A percentile compares a stretch with the other conserved stretches of the same genome.
Conservation (phyloP, 1,140 invertebrate species). For the Drosophila arawakana region DNA sequence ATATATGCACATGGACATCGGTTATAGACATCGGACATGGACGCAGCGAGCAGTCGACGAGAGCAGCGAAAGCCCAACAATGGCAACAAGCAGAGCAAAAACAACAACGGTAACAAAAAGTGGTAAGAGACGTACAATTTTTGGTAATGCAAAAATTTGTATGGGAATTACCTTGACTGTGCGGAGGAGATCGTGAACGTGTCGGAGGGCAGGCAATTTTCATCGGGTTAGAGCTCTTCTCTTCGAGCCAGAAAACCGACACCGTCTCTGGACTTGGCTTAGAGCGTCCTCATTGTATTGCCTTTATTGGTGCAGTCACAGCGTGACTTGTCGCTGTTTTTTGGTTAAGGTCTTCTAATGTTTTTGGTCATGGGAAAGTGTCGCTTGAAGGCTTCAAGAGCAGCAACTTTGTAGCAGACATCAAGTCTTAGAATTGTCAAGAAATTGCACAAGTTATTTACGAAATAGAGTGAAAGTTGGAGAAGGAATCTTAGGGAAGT, state of each 20-base stretch:
- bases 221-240: constrained; percentile 1
- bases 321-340: constrained; percentile 60
- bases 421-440: constrained; percentile 44
- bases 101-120: constrained; percentile 27
- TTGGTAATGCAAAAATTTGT: constrained; percentile 72
- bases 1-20: constrained; percentile 46
- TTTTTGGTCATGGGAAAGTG: constrained; percentile 77
- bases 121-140: constrained; percentile 55
- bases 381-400: constrained; percentile 31
- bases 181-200: constrained; percentile 60
- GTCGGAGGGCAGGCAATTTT: constrained; percentile 41
- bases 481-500: neutral
- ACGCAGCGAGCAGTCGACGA: constrained; percentile 4
- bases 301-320: constrained; percentile 74
- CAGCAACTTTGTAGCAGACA: constrained; percentile 2
- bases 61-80: constrained; percentile 45
- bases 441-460: constrained; percentile 35
- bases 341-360: constrained; percentile 59
- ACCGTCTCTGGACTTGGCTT: constrained; percentile 33
- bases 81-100: constrained; percentile 9
- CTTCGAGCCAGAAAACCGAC: neutral
- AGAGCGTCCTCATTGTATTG: constrained; percentile 48
- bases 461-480: constrained; percentile 35
- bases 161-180: constrained; percentile 80
- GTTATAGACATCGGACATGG: constrained; percentile 42